Evolutionary conservation across 2,888 invertebrate species (phyloP).

Genomic region (Acleris laterana): DNA sequence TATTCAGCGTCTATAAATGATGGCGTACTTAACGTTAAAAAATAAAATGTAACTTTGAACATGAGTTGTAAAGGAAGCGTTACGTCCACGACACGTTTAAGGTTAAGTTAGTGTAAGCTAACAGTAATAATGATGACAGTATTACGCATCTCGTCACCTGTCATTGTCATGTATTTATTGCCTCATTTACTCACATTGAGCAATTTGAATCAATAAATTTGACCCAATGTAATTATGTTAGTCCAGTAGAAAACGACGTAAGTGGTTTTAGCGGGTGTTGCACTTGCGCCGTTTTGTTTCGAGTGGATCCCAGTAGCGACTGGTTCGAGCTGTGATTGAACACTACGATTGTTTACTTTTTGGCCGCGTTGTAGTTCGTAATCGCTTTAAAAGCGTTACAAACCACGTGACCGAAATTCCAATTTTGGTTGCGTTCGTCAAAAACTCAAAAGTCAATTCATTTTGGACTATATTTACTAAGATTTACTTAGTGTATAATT

Average conservation of each 20-base stretch:
- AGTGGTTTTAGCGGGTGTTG: no score
- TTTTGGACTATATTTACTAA: constrained; percentile 25
- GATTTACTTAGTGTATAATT: constrained; percentile 5
- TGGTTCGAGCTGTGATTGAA: constrained; percentile 30
- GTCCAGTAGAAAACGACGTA: no score
- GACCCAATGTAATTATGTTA: constrained; percentile 1
- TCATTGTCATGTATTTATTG: constrained; percentile 17
- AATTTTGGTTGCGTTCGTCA: constrained; percentile 16
- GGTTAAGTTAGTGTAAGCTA: neutral
- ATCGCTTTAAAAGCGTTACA: constrained; percentile 27
- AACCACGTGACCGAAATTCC: constrained; percentile 21
- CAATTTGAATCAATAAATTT: constrained; percentile 12
- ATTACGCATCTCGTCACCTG: constrained; percentile 24
- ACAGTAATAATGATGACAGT: constrained; percentile 13
- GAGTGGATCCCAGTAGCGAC: neutral
- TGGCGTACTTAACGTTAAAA: no score
- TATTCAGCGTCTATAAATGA: no score
- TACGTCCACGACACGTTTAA: no score
- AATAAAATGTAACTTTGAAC: no score
- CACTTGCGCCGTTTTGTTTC: neutral
- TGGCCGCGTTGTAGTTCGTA: constrained; percentile 6
- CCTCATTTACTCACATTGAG: constrained; percentile 31
- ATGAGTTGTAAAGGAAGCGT: no score
- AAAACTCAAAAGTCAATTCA: constrained; percentile 30
- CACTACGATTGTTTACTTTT: constrained; percentile 5